Evolutionary conservation across 2,797 vertebrate genomes (phyloP).

Genomic region (Echeneis naucrates): DNA sequence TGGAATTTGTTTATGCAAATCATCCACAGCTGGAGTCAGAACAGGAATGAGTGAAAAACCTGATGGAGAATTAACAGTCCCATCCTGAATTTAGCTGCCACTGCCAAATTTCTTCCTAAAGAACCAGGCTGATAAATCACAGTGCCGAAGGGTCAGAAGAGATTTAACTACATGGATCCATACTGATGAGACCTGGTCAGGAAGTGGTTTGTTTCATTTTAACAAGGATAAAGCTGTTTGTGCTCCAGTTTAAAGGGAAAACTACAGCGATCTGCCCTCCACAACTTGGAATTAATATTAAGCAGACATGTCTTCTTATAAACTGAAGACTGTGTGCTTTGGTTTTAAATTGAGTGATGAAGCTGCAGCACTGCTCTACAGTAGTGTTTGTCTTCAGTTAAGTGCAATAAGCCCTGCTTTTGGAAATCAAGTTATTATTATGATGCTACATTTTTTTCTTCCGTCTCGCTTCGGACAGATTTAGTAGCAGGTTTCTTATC

Average conservation of each 20-base stretch:
- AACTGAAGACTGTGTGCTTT: neutral
- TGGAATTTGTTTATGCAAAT: slow-evolving; percentile 64
- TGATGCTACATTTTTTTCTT: neutral
- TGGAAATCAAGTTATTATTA: slow-evolving; percentile 16
- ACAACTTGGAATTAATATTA: slow-evolving; percentile 8
- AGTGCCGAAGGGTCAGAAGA: slow-evolving; percentile 49
- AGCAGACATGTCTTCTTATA: neutral
- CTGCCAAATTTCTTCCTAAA: slow-evolving; percentile 53
- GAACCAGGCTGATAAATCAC: slow-evolving; percentile 54
- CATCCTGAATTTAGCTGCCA: slow-evolving; percentile 35
- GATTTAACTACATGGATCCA: slow-evolving; percentile 64
- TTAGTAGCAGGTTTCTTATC: slow-evolving; percentile 12
- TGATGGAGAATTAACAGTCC: slow-evolving; percentile 53
- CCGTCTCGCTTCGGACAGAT: slow-evolving; percentile 26
- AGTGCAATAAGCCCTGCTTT: neutral
- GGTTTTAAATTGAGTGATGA: slow-evolving; percentile 5
- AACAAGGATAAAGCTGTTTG: slow-evolving; percentile 63
- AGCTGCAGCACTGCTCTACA: slow-evolving; percentile 2
- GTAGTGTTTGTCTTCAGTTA: neutral
- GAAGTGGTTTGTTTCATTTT: slow-evolving; percentile 62
- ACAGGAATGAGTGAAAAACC: slow-evolving; percentile 54
- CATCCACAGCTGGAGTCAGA: slow-evolving; percentile 67
- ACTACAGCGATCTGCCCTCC: slow-evolving; percentile 7
- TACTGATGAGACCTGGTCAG: slow-evolving; percentile 59
- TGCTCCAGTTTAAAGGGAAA: slow-evolving; percentile 44